Percentiles rank a stretch among this genome's conserved stretches.
phyloP scores from a whole-genome alignment of 2,797 vertebrate genomes.

The Sparidentex hasta region DNA sequence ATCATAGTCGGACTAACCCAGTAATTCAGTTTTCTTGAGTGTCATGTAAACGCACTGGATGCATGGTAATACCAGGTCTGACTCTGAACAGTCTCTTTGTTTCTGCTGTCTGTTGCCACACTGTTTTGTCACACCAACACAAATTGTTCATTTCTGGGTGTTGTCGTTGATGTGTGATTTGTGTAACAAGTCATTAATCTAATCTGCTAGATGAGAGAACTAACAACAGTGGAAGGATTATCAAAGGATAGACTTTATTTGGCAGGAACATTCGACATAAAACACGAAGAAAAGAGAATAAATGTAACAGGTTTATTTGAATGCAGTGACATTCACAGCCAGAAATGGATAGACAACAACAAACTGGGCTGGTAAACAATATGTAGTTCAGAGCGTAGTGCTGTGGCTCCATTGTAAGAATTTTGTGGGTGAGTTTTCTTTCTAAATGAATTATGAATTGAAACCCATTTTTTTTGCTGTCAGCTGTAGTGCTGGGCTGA shows the following conservation, averaged over 20 bases:
- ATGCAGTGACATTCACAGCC: neutral
- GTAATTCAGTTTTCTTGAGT: too few species aligned
- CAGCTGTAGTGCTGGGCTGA: neutral
- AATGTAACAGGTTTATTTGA: neutral
- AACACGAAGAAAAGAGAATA: neutral
- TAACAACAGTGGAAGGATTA: neutral
- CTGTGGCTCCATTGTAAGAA: neutral
- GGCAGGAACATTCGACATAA: neutral
- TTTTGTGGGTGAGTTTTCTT: neutral
- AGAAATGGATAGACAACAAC: conserved; percentile 1
- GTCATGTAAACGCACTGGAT: too few species aligned
- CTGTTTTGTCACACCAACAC: neutral
- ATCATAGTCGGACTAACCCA: too few species aligned
- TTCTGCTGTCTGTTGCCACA: neutral
- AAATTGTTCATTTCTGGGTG: neutral
- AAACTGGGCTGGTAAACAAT: conserved; percentile 9
- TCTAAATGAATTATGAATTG: conserved; percentile 15
- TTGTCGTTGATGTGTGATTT: conserved; percentile 13
- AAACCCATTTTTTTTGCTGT: neutral
- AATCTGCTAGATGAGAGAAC: neutral
- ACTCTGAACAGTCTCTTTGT: neutral
- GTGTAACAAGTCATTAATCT: neutral
- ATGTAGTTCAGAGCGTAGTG: neutral
- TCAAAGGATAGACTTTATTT: conserved; percentile 10
- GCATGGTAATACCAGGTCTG: too few species aligned